phyloP scores from a whole-genome alignment of 2,888 invertebrate genomes.

The Nineta flava region DNA sequence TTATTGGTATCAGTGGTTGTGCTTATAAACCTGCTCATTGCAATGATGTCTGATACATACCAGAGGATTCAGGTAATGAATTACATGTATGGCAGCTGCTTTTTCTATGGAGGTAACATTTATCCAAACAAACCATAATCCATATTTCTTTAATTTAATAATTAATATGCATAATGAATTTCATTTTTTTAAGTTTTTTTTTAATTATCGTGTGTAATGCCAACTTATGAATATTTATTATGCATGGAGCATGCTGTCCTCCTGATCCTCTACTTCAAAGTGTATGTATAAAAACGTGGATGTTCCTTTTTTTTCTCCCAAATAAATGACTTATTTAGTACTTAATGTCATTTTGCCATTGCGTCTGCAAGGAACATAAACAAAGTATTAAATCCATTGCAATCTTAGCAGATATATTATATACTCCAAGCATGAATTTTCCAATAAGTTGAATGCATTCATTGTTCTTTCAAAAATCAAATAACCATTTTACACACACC shows the following conservation, averaged over 20 bases:
- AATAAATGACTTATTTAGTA: not conserved
- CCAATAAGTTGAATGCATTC: not conserved
- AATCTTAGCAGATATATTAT: not conserved
- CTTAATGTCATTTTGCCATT: not conserved
- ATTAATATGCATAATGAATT: too few species aligned
- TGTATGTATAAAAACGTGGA: not conserved
- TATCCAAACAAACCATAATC: not conserved
- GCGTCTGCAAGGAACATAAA: not conserved
- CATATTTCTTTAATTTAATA: not conserved
- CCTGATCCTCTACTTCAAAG: conserved; percentile 1
- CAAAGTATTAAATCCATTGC: too few species aligned
- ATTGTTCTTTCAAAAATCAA: not conserved
- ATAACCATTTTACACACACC: too few species aligned
- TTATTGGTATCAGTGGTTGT: conserved; percentile 99
- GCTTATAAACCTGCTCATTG: conserved; percentile 97
- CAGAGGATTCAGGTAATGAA: conserved; percentile 86
- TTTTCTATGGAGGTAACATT: conserved; percentile 1
- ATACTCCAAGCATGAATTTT: conserved; percentile 7
- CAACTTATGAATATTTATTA: too few species aligned
- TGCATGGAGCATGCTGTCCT: conserved; percentile 4
- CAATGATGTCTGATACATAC: conserved; percentile 99
- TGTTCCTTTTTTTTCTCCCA: not conserved
- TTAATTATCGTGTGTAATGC: too few species aligned
- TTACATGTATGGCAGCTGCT: not conserved
- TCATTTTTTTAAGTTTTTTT: too few species aligned